phyloP scores from a whole-genome alignment of 2,888 invertebrate species.

The Aplocera efformata region DNA sequence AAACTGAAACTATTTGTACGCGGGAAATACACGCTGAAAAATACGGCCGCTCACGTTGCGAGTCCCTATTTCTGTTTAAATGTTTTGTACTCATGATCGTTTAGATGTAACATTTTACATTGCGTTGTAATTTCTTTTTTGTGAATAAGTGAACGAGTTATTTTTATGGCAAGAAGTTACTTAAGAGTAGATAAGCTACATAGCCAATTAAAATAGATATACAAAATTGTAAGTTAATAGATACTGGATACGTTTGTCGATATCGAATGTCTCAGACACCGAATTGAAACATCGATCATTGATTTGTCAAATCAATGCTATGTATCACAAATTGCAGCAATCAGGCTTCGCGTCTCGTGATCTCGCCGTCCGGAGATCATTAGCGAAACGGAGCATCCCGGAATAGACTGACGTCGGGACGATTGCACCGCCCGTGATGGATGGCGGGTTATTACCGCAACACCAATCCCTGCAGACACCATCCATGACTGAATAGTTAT shows the following conservation, averaged over 20 bases:
- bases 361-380: slow-evolving; percentile 56
- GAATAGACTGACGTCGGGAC: slow-evolving; percentile 77
- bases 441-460: slow-evolving; percentile 69
- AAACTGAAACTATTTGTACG: slow-evolving; percentile 43
- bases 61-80: slow-evolving; percentile 15
- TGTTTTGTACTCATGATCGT: slow-evolving; percentile 10
- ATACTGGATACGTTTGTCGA: too few relatives aligned
- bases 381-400: slow-evolving; percentile 76
- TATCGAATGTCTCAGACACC: too few relatives aligned
- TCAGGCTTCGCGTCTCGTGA: slow-evolving; percentile 61
- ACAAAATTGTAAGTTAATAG: too few relatives aligned
- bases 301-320: slow-evolving; percentile 38
- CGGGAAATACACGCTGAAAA: slow-evolving; percentile 27
- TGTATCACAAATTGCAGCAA: slow-evolving; percentile 53
- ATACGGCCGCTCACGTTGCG: slow-evolving; percentile 9
- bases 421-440: slow-evolving; percentile 74
- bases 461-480: slow-evolving; percentile 46
- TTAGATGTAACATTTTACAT: not conserved
- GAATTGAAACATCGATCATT: slow-evolving; percentile 1
- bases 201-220: too few relatives aligned
- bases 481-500: slow-evolving; percentile 46
- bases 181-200: too few relatives aligned
- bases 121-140: too few relatives aligned
- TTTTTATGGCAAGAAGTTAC: too few relatives aligned
- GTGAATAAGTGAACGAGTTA: not conserved